Evolutionary conservation across 2,797 vertebrate genomes (phyloP).

Genomic region (Sphenodon punctatus): DNA sequence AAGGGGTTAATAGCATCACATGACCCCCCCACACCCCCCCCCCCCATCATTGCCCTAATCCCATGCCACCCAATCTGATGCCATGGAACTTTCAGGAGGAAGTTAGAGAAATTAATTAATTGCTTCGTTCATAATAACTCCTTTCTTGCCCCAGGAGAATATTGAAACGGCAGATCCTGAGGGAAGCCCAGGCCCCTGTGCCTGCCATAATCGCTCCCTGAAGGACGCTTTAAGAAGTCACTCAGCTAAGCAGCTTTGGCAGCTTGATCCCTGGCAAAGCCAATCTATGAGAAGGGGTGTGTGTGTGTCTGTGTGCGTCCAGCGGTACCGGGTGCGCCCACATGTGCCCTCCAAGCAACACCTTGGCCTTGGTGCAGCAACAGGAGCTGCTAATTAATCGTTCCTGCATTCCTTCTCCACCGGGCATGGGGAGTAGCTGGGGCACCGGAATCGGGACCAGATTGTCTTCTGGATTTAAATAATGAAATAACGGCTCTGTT

Average conservation of each 20-base stretch:
- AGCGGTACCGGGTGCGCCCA: too few species aligned
- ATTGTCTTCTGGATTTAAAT: too few species aligned
- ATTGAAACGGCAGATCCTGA: not conserved
- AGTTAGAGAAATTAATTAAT: not conserved
- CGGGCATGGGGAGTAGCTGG: too few species aligned
- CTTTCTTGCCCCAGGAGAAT: not conserved
- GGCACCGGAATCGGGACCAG: too few species aligned
- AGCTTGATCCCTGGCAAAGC: not conserved
- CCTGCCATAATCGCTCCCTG: not conserved
- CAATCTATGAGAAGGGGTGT: not conserved
- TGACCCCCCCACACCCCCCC: too few species aligned
- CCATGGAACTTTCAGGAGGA: constrained; percentile 8
- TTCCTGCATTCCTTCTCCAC: too few species aligned
- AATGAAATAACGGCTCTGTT: too few species aligned
- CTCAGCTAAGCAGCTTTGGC: not conserved
- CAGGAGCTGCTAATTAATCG: not conserved
- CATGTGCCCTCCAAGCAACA: too few species aligned
- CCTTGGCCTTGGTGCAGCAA: not conserved
- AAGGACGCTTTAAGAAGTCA: not conserved
- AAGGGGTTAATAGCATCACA: not conserved
- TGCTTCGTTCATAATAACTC: not conserved
- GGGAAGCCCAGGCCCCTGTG: not conserved
- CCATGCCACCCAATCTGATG: not conserved
- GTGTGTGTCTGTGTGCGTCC: not conserved
- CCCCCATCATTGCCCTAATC: too few species aligned